phyloP scores from a whole-genome alignment of 2,113 vertebrate genomes.

The Montifringilla adamsi region DNA sequence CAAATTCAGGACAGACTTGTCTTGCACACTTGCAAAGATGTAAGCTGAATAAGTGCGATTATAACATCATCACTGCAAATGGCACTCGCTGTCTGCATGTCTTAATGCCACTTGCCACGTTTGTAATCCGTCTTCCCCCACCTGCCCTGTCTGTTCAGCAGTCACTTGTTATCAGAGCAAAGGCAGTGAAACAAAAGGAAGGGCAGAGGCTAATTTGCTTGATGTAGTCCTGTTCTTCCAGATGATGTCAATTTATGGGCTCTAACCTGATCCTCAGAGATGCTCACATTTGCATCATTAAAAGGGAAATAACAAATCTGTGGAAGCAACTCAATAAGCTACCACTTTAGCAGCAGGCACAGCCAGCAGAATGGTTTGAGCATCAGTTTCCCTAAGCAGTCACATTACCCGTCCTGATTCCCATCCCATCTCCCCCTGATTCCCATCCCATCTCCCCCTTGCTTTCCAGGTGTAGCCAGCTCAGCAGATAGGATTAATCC shows the following conservation, averaged over 20 bases:
- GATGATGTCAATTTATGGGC: neutral
- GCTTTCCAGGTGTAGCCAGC: neutral
- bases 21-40: neutral
- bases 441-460: neutral
- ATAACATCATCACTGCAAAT: neutral
- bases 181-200: conserved; percentile 5
- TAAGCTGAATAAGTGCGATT: neutral
- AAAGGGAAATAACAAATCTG: neutral
- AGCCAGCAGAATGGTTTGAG: neutral
- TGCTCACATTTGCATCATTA: neutral
- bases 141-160: neutral
- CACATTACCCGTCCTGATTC: neutral
- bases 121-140: neutral
- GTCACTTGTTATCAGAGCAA: neutral
- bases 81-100: neutral
- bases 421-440: neutral
- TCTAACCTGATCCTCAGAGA: neutral
- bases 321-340: neutral
- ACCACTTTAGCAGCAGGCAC: neutral
- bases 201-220: neutral
- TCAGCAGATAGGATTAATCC: conserved; percentile 30
- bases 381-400: neutral
- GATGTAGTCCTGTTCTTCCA: neutral
- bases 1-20: neutral
- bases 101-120: neutral